phyloP scores from a whole-genome alignment of 2,113 vertebrate genomes.

The Scatophagus argus region DNA sequence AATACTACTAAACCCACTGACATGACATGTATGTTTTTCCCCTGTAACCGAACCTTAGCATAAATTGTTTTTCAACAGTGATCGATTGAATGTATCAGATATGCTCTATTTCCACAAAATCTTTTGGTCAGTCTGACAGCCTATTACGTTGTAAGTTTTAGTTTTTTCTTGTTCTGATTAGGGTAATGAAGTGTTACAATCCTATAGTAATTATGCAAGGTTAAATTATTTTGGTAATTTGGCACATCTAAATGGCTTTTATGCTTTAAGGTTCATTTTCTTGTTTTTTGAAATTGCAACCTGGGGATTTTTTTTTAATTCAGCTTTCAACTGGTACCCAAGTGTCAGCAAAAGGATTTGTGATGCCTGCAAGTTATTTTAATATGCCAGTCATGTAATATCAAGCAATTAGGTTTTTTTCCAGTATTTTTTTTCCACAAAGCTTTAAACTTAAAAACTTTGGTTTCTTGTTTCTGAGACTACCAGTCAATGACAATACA shows the following conservation, averaged over 20 bases:
- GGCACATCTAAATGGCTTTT: background rate
- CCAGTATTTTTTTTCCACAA: background rate
- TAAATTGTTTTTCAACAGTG: slow-evolving; percentile 30
- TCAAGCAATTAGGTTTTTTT: background rate
- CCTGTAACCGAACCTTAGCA: background rate
- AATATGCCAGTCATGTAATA: background rate
- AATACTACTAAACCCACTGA: background rate
- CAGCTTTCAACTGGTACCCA: background rate
- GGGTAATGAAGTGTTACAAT: background rate
- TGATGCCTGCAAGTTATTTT: background rate
- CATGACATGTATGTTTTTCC: background rate
- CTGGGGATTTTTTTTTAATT: background rate
- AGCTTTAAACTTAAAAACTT: background rate
- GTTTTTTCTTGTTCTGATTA: background rate
- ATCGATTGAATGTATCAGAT: slow-evolving; percentile 58
- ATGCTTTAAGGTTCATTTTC: background rate
- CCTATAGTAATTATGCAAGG: slow-evolving; percentile 1
- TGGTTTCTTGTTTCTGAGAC: slow-evolving; percentile 1
- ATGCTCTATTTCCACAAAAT: slow-evolving; percentile 37
- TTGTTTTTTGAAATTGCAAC: background rate
- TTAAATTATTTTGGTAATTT: background rate
- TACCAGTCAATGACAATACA: background rate
- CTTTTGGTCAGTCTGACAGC: slow-evolving; percentile 25
- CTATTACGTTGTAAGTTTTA: background rate
- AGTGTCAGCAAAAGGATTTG: background rate